Percentiles rank a stretch among this genome's conserved stretches.
Evolutionary conservation across 2,888 invertebrate genomes (phyloP).

Genomic region (Crepidodera aurea): DNA sequence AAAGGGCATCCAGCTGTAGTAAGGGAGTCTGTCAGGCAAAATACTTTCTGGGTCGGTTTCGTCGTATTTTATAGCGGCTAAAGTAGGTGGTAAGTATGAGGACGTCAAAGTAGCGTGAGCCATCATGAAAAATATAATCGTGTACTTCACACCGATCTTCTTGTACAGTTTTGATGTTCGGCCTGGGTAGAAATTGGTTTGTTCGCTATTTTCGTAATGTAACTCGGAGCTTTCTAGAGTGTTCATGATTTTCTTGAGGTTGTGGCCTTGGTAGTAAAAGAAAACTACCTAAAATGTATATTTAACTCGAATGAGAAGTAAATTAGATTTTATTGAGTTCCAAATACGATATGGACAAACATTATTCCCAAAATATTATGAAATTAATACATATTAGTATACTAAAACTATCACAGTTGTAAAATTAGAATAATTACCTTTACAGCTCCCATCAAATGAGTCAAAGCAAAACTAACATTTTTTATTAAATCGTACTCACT

Average conservation of each 20-base stretch:
- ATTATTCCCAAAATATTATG: too few species aligned
- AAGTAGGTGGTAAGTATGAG: constrained; percentile 51
- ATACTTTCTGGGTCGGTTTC: constrained; percentile 30
- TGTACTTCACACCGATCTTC: constrained; percentile 48
- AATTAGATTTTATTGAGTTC: too few species aligned
- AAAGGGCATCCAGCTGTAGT: constrained; percentile 57
- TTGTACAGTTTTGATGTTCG: constrained; percentile 46
- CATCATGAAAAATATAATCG: constrained; percentile 49
- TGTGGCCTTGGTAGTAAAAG: constrained; percentile 48
- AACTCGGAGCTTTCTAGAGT: constrained; percentile 47
- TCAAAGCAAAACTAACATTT: constrained; percentile 54
- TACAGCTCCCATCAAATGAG: constrained; percentile 54
- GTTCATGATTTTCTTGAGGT: constrained; percentile 46
- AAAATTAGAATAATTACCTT: too few species aligned
- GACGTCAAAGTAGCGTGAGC: constrained; percentile 52
- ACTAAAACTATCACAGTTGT: too few species aligned
- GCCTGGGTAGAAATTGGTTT: constrained; percentile 46
- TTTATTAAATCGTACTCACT: constrained; percentile 52
- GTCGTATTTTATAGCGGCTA: constrained; percentile 40
- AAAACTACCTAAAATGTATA: constrained; percentile 41
- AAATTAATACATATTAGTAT: too few species aligned
- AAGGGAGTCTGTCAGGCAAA: constrained; percentile 48
- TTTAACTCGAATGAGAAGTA: too few species aligned
- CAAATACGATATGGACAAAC: too few species aligned
- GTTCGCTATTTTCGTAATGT: constrained; percentile 44